Percentiles rank a stretch among this genome's conserved stretches.
Conservation (phyloP, 2,113 vertebrate genomes). For the Rhagologus leucostigma region DNA sequence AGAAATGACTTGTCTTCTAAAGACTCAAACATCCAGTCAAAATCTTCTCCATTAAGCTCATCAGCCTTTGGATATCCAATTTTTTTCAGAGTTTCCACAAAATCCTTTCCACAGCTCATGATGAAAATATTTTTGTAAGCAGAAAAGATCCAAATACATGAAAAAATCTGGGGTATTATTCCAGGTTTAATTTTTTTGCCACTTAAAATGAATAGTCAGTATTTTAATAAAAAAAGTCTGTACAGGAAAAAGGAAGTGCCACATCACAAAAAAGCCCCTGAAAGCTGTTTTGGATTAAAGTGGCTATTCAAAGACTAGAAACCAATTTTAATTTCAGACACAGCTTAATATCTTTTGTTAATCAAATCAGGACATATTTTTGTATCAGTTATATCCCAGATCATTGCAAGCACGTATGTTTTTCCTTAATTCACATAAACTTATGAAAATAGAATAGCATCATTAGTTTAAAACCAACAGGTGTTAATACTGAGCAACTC, state of each 20-base stretch:
- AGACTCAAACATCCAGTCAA: conserved; percentile 92
- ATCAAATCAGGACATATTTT: background rate
- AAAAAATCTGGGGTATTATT: background rate
- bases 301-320: background rate
- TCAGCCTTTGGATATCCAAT: conserved; percentile 80
- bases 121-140: background rate
- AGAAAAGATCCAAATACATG: conserved; percentile 23
- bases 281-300: background rate
- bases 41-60: conserved; percentile 83
- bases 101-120: conserved; percentile 84
- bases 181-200: background rate
- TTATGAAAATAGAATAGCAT: background rate
- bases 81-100: conserved; percentile 83
- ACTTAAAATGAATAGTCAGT: background rate
- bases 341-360: background rate
- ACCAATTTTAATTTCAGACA: background rate
- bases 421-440: background rate
- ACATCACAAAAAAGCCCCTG: background rate
- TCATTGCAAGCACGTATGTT: background rate
- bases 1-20: conserved; percentile 79
- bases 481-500: background rate
- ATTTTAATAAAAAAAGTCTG: conserved; percentile 10
- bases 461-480: background rate
- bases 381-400: background rate
- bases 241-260: conserved; percentile 10